These are phyloP conservation scores for Danionella cerebrum DNA, from an alignment of 2,113 vertebrate genomes.

Conservation along the genomic window DNA sequence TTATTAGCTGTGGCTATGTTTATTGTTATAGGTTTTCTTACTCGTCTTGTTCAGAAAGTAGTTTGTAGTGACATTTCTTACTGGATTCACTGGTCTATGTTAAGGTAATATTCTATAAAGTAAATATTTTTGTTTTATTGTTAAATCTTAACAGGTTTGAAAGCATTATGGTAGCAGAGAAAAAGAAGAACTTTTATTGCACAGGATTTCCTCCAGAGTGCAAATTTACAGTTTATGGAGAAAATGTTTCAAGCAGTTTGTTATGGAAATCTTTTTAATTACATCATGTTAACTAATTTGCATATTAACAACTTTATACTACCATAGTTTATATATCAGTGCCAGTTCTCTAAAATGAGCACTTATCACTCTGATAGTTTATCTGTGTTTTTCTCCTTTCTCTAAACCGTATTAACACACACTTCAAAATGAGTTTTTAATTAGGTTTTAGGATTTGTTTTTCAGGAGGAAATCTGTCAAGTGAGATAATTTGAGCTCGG, in stretches of 20 bases:
- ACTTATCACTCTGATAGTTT: not conserved
- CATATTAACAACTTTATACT: not conserved
- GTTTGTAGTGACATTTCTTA: too few relatives aligned
- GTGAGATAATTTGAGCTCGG: not conserved
- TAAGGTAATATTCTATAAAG: too few relatives aligned
- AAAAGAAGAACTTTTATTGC: not conserved
- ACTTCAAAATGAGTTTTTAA: not conserved
- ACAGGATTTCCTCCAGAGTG: not conserved
- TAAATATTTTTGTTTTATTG: too few relatives aligned
- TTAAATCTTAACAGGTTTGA: too few relatives aligned
- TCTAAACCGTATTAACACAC: not conserved
- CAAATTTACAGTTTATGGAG: not conserved
- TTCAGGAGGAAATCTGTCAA: not conserved
- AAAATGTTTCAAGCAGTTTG: not conserved
- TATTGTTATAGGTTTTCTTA: too few relatives aligned
- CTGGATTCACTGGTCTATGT: too few relatives aligned
- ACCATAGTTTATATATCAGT: not conserved
- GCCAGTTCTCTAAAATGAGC: not conserved
- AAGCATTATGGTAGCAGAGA: too few relatives aligned
- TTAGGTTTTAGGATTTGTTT: not conserved
- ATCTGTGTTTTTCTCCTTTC: not conserved
- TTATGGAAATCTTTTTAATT: not conserved
- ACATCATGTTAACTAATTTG: not conserved
- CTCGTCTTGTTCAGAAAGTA: too few relatives aligned
- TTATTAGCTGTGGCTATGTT: too few relatives aligned